phyloP scores from a whole-genome alignment of 2,113 vertebrate genomes.

The Cichladusa arquata region DNA sequence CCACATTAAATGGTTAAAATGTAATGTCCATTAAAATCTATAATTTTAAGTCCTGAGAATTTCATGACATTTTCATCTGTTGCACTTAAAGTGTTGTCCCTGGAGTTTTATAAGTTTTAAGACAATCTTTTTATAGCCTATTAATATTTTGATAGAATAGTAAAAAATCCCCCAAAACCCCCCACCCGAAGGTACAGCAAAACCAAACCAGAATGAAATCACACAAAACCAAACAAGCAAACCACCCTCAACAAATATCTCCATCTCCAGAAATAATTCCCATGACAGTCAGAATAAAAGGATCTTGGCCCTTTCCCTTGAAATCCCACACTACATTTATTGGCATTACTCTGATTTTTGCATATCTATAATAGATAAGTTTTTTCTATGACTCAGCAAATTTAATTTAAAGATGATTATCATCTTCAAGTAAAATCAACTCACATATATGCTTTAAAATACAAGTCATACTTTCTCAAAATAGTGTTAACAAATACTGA shows the following conservation, averaged over 20 bases:
- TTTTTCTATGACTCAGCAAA: neutral
- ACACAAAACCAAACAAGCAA: neutral
- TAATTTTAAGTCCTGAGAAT: neutral
- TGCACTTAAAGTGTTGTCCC: neutral
- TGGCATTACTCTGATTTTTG: neutral
- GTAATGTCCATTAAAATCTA: neutral
- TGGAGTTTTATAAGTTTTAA: neutral
- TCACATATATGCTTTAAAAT: neutral
- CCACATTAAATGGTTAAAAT: neutral
- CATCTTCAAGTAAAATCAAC: neutral
- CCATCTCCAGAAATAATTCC: neutral
- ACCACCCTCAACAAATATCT: neutral
- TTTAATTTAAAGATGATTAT: neutral
- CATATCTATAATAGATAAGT: neutral
- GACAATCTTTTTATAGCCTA: neutral
- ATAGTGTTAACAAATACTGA: neutral
- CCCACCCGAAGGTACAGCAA: neutral
- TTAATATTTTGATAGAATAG: neutral
- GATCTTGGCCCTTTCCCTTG: neutral
- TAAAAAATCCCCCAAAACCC: neutral
- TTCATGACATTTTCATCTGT: neutral
- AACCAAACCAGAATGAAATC: neutral
- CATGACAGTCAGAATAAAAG: neutral
- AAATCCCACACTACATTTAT: neutral
- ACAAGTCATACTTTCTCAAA: neutral